phyloP scores from a whole-genome alignment of 2,888 invertebrate genomes.

The Drosophila nr. medialis region DNA sequence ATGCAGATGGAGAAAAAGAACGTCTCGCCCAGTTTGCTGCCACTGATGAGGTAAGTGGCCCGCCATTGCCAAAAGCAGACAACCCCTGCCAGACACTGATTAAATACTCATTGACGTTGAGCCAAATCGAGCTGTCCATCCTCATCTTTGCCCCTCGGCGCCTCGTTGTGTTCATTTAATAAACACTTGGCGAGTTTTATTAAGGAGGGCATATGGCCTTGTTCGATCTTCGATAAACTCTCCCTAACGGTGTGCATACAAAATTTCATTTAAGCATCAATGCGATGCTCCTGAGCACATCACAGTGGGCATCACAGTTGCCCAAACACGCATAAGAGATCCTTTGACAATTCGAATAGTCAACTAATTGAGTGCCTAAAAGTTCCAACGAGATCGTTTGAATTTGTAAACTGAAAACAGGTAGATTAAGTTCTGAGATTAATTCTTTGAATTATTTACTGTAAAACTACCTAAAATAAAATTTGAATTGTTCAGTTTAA shows the following conservation, averaged over 20 bases:
- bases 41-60: slow-evolving; percentile 70
- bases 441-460: not conserved
- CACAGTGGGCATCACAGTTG: slow-evolving; percentile 39
- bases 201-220: slow-evolving; percentile 4
- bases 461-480: not conserved
- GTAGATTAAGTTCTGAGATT: not conserved
- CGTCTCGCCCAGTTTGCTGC: slow-evolving; percentile 44
- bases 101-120: slow-evolving; percentile 31
- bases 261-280: slow-evolving; percentile 50
- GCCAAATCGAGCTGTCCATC: slow-evolving; percentile 1
- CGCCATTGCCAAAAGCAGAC: not conserved
- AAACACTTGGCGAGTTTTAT: slow-evolving; percentile 39
- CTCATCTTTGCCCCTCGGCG: not conserved
- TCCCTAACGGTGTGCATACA: slow-evolving; percentile 51
- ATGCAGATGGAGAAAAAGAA: slow-evolving; percentile 27
- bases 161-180: slow-evolving; percentile 51
- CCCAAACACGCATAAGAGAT: not conserved
- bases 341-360: not conserved
- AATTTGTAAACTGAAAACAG: not conserved
- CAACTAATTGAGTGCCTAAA: too few relatives aligned
- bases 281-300: slow-evolving; percentile 6
- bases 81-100: slow-evolving; percentile 6
- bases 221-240: slow-evolving; percentile 59
- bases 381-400: not conserved
- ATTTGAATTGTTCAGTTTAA: not conserved